A percentile compares a stretch with the other conserved stretches of the same genome.
Conservation (phyloP, 2,888 invertebrate species). For the Halocaridina rubra region DNA sequence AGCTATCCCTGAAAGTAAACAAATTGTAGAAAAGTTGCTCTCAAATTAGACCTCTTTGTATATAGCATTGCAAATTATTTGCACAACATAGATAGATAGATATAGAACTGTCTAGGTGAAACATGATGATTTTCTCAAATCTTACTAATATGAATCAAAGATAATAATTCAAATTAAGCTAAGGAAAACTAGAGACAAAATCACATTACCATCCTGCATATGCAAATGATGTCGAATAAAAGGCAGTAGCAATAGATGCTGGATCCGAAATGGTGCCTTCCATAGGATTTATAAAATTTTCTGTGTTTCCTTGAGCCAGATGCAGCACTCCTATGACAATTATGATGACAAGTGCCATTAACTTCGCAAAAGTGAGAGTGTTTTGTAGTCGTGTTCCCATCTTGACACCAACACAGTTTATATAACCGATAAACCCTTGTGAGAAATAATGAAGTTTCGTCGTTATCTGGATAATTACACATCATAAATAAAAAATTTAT, state of each 20-base stretch:
- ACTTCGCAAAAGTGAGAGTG: slow-evolving; percentile 83
- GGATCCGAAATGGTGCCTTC: slow-evolving; percentile 75
- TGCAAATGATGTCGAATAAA: slow-evolving; percentile 92
- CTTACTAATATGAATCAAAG: too few relatives aligned
- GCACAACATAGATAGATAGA: too few relatives aligned
- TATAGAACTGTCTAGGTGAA: too few relatives aligned
- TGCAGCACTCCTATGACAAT: neutral
- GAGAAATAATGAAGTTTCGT: too few relatives aligned
- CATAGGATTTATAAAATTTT: slow-evolving; percentile 84
- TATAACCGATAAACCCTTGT: slow-evolving; percentile 87
- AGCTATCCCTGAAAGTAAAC: neutral
- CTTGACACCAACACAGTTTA: slow-evolving; percentile 95
- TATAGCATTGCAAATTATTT: too few relatives aligned
- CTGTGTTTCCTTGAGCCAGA: neutral
- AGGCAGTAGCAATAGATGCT: slow-evolving; percentile 79
- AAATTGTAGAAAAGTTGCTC: too few relatives aligned
- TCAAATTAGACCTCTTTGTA: too few relatives aligned
- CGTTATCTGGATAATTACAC: too few relatives aligned
- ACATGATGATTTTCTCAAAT: too few relatives aligned
- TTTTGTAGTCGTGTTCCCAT: slow-evolving; percentile 95
- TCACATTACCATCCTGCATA: slow-evolving; percentile 78
- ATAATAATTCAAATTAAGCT: slow-evolving; percentile 92
- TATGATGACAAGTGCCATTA: neutral
- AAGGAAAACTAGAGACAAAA: too few relatives aligned
- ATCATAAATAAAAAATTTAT: too few relatives aligned